Evolutionary conservation across 1,140 invertebrate species (phyloP).

Genomic region (Arctopsyche grandis): DNA sequence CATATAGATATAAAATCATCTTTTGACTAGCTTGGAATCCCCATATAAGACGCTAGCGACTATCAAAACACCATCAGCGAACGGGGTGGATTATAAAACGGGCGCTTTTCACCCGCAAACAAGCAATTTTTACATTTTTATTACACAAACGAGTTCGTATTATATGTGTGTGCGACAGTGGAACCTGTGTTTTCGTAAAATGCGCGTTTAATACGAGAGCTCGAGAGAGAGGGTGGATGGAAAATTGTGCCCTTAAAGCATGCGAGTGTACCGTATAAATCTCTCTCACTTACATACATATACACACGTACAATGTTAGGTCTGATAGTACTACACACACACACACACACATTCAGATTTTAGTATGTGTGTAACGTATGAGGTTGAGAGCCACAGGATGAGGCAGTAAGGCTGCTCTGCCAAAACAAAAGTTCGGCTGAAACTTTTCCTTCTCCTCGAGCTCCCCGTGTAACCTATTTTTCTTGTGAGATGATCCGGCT

Average conservation of each 20-base stretch:
- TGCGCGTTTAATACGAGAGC: conserved; percentile 37
- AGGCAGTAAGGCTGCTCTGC: conserved; percentile 42
- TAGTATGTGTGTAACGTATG: conserved; percentile 13
- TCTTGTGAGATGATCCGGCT: conserved; percentile 54
- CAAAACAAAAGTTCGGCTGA: conserved; percentile 54
- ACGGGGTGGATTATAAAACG: conserved; percentile 4
- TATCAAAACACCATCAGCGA: conserved; percentile 4
- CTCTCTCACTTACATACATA: neutral
- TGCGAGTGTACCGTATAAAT: conserved; percentile 38
- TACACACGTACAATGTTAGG: neutral
- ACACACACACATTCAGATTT: neutral
- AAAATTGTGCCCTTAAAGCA: conserved; percentile 37
- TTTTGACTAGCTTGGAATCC: too few species aligned
- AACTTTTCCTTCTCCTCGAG: conserved; percentile 42
- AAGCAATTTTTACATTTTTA: too few species aligned
- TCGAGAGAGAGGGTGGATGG: neutral
- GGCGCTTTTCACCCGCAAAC: conserved; percentile 7
- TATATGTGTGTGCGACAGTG: neutral
- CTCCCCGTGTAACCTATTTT: conserved; percentile 53
- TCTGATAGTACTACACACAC: neutral
- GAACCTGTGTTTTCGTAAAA: conserved; percentile 29
- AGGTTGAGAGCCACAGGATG: conserved; percentile 28
- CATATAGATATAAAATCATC: too few species aligned
- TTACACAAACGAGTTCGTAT: neutral
- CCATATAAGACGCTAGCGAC: neutral